Evolutionary conservation across 1,140 invertebrate genomes (phyloP).

Genomic region (Drosophila dunni): DNA sequence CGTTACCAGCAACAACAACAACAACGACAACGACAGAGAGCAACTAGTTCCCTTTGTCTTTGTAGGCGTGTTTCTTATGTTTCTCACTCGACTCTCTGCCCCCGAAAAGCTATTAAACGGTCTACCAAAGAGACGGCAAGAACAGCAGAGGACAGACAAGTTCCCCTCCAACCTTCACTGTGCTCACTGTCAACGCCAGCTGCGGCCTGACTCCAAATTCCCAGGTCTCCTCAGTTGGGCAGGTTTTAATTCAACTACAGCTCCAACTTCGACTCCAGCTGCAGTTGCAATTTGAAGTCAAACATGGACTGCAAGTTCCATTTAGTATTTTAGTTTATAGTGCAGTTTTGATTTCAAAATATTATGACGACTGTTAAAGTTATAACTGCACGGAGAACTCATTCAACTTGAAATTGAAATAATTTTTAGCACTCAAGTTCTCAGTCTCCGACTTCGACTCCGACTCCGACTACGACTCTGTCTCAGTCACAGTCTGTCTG

Average conservation of each 20-base stretch:
- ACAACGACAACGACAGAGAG: slow-evolving; percentile 15
- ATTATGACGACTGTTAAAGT: slow-evolving; percentile 73
- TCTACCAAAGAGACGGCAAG: slow-evolving; percentile 29
- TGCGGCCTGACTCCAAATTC: slow-evolving; percentile 38
- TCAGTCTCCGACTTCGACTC: background rate
- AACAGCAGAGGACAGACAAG: slow-evolving; percentile 19
- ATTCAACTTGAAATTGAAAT: slow-evolving; percentile 66
- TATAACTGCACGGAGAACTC: slow-evolving; percentile 50
- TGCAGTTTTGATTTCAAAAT: slow-evolving; percentile 73
- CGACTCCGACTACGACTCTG: background rate
- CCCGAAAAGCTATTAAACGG: slow-evolving; percentile 66
- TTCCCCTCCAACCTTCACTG: background rate
- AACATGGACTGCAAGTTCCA: slow-evolving; percentile 40
- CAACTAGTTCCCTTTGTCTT: slow-evolving; percentile 45
- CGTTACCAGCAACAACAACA: slow-evolving; percentile 57
- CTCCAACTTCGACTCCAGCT: background rate
- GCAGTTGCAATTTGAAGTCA: background rate
- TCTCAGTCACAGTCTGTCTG: slow-evolving; percentile 10
- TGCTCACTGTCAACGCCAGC: slow-evolving; percentile 65
- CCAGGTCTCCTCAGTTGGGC: slow-evolving; percentile 44
- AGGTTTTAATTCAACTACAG: slow-evolving; percentile 1
- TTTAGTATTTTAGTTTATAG: slow-evolving; percentile 66
- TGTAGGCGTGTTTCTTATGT: slow-evolving; percentile 53
- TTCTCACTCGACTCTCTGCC: slow-evolving; percentile 25
- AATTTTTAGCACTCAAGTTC: slow-evolving; percentile 35